Base-by-base conservation (phyloP, 1,140 invertebrate genomes). In the Pogonomyrmex californicus region DNA sequence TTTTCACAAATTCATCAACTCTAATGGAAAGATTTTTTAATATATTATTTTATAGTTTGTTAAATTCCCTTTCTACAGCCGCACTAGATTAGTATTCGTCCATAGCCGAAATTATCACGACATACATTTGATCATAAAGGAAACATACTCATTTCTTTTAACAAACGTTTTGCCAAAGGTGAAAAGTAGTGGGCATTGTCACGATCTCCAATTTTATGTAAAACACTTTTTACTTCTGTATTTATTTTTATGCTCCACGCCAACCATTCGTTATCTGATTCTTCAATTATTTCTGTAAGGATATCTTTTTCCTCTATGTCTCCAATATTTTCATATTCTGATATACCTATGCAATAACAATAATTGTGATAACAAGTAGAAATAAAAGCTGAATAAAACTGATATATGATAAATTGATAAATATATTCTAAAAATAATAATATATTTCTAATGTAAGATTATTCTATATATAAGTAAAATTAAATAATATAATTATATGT, bases 1-100 rank as follows among this genome's bases (percentile, higher is more conserved):
- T 71, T 51, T 71, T 71, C 2, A 71, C 4, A 51, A 49, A 71
- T 51, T 14, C 14, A 38, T 71, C 68, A 36, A 9, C 30, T 54
- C 30, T 71, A 6, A 71, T 17, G 12, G 41, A n/a, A 5, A 71
- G 9, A 33, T 23, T 44, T 30, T 68, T 68, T 47, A 68, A 70
- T 4, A 70, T 3, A 9, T 12, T 33, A 17, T 71, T 71, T 51
- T 54, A 51, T 51, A 71, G 0, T 23, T 47, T 68, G 12, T 68
- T 68, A 12, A 68, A 68, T 30, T 68, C 41, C 9, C 66, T 7
- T 68, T 68, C 41, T 2, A 68, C 66, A 17, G 17, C n/a, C 47
- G 65, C 41, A 30, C n/a, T 68, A n/a, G 65, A 68, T 23, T 23
- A 38, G 41, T 23, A 68, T 10, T 68, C 41, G 38, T 47, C 65